A percentile compares a stretch with the other conserved stretches of the same genome.
phyloP scores from a whole-genome alignment of 2,797 vertebrate genomes.

The Amphiprion clarkii region DNA sequence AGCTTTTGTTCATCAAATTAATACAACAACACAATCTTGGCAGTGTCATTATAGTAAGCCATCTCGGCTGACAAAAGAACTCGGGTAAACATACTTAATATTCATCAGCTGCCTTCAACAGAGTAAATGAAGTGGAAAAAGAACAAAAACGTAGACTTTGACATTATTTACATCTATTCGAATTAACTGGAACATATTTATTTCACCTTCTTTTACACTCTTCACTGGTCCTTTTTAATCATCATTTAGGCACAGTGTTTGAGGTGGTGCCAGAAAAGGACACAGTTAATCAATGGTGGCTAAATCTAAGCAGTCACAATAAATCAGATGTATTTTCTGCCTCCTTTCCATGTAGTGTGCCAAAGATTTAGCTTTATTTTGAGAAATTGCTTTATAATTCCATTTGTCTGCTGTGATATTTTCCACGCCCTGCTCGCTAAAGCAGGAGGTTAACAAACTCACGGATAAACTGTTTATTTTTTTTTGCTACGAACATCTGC shows the following conservation, averaged over 20 bases:
- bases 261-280: constrained; percentile 65
- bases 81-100: constrained; percentile 84
- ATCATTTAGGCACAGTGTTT: constrained; percentile 71
- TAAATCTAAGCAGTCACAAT: constrained; percentile 65
- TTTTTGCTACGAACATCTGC: constrained; percentile 47
- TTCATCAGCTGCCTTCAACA: constrained; percentile 78
- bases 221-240: constrained; percentile 69
- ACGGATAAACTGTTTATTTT: constrained; percentile 23
- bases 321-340: constrained; percentile 59
- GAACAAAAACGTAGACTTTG: constrained; percentile 68
- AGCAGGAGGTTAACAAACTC: constrained; percentile 42
- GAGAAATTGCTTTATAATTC: constrained; percentile 69
- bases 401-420: constrained; percentile 55
- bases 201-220: constrained; percentile 75
- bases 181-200: constrained; percentile 80
- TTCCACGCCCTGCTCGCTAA: constrained; percentile 41
- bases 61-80: constrained; percentile 72
- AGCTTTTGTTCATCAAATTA: constrained; percentile 82
- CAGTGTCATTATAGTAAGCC: constrained; percentile 72
- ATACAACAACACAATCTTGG: constrained; percentile 78
- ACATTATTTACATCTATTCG: constrained; percentile 80
- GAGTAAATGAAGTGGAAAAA: constrained; percentile 76
- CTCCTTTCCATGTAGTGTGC: constrained; percentile 14
- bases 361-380: constrained; percentile 57
- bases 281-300: constrained; percentile 71